Evolutionary conservation across 1,140 invertebrate genomes (phyloP).

Genomic region (Hycleus cichorii): DNA sequence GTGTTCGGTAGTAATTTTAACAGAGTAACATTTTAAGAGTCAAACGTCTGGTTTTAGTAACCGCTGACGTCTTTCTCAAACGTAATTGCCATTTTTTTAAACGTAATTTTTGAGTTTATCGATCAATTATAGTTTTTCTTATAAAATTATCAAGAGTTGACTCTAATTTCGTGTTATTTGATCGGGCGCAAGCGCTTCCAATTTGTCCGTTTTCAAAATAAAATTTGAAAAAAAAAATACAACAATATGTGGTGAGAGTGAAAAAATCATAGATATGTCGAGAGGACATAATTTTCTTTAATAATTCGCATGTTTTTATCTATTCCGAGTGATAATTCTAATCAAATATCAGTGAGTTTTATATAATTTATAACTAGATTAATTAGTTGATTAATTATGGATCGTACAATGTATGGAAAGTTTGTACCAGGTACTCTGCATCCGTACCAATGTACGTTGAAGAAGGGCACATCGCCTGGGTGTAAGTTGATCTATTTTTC

Average conservation of each 20-base stretch:
- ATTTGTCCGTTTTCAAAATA: too few species aligned
- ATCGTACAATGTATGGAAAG: slow-evolving; percentile 80
- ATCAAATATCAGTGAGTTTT: too few species aligned
- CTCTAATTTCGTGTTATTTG: neutral
- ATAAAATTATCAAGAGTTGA: too few species aligned
- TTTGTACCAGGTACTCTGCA: slow-evolving; percentile 68
- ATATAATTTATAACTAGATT: too few species aligned
- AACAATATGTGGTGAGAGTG: slow-evolving; percentile 6
- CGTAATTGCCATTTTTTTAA: too few species aligned
- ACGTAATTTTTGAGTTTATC: too few species aligned
- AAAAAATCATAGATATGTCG: slow-evolving; percentile 13
- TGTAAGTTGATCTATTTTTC: slow-evolving; percentile 58
- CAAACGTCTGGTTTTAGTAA: too few species aligned
- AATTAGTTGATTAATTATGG: slow-evolving; percentile 47
- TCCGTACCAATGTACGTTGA: slow-evolving; percentile 70
- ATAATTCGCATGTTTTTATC: slow-evolving; percentile 3
- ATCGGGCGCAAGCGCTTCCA: slow-evolving; percentile 1
- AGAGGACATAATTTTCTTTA: neutral
- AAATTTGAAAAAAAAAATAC: slow-evolving; percentile 1
- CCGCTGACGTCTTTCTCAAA: too few species aligned
- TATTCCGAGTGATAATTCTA: neutral
- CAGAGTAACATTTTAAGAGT: too few species aligned
- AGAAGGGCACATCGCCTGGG: slow-evolving; percentile 72
- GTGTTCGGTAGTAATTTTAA: neutral
- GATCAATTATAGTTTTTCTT: too few species aligned